phyloP scores from a whole-genome alignment of 2,797 vertebrate species.

The Serranus cabrilla region DNA sequence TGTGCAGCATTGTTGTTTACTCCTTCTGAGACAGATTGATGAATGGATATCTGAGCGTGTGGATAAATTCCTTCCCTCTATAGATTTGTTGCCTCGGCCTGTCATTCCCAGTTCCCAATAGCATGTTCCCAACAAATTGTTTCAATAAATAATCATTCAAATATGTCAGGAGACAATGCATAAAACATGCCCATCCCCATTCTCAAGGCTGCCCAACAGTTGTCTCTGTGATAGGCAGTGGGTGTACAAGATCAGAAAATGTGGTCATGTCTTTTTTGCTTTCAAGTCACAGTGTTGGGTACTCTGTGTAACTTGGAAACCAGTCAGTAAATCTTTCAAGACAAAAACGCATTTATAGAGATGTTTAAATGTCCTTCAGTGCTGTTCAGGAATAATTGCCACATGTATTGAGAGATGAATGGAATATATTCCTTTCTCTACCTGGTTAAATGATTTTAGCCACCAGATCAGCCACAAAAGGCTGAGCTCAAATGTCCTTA shows the following conservation, averaged over 20 bases:
- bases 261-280: background rate
- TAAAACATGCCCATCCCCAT: slow-evolving; percentile 8
- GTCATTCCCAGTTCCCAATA: slow-evolving; percentile 36
- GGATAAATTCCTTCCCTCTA: slow-evolving; percentile 58
- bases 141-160: slow-evolving; percentile 62
- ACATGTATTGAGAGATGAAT: background rate
- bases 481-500: background rate
- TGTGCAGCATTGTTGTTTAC: slow-evolving; percentile 63
- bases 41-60: slow-evolving; percentile 65
- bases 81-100: slow-evolving; percentile 56
- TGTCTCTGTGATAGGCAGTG: background rate
- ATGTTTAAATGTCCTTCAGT: background rate
- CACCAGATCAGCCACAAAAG: background rate
- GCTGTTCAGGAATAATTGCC: background rate
- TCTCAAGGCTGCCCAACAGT: slow-evolving; percentile 3
- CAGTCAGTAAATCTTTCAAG: background rate
- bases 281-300: slow-evolving; percentile 20
- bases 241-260: slow-evolving; percentile 5
- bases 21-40: slow-evolving; percentile 69
- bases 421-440: background rate
- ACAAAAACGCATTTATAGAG: background rate
- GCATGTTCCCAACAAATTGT: slow-evolving; percentile 37
- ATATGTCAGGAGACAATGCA: slow-evolving; percentile 36
- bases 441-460: background rate
- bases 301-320: slow-evolving; percentile 5